Base-by-base conservation (phyloP, 2,113 vertebrate genomes). In the Nerophis ophidion region DNA sequence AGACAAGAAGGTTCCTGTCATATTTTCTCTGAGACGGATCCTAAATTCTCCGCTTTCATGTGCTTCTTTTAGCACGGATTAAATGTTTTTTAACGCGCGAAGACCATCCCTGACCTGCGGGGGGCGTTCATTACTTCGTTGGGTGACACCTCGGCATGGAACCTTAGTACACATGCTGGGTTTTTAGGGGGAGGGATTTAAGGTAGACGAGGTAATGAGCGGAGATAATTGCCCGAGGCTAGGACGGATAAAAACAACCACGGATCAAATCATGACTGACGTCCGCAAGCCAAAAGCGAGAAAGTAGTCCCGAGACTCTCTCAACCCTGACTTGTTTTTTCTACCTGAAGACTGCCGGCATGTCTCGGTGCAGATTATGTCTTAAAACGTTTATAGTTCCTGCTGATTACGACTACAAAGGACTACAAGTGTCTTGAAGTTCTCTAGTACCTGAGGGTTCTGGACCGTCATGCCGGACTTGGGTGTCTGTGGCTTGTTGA, bases 1-100 rank as follows among this genome's bases (percentile, higher is more conserved):
- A 61, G 54, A 70, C 42, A 62, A 34, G 33, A 34, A 49, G 17
- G 34, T 53, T 61, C 15, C 14, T 4, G 38, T 71, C 60, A 34
- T 55, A 14, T 38, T 40, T 38, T 55, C 53, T 38, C 53, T 9
- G 13, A 14, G 49, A 51, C 49, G 33, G 8, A 55, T 8, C 36
- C 35, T 55, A 55, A 55, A n/a, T 38, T 16, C 26, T 59, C 40
- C 40, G 40, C 40, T 44, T 44, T 44, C 40, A 44, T 44, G 40
- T 44, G 40, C 38, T 46, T 59, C 12, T 47, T 59, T 59, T 46
- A 26, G 11, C 17, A 15, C 11, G 40, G 42, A 44, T 57, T 47
- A 45, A 58, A 58, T 9, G 15, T 17, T 17, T 48, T 48, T 3
- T 3, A 53, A 8, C 33, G 8, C n/a, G 57, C 44, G n/a, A 48